A percentile compares a stretch with the other conserved stretches of the same genome.
These are phyloP conservation scores for Gymnodraco acuticeps DNA, from an alignment of 2,797 vertebrate species.

Conservation along the genomic window DNA sequence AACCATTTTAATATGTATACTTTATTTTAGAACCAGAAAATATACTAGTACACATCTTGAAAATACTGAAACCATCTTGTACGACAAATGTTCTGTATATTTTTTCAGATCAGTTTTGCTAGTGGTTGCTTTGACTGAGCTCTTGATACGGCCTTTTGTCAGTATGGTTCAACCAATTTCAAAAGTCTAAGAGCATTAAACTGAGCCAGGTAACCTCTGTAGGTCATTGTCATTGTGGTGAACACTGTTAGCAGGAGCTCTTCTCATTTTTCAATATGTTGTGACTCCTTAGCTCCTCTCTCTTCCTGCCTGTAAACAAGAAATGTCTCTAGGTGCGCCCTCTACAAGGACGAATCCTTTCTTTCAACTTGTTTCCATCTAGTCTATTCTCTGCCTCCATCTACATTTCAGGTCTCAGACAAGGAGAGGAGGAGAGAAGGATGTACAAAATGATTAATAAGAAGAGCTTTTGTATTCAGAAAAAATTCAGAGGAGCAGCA, in stretches of 20 bases:
- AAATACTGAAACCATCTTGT: slow-evolving; percentile 40
- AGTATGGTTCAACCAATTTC: no score
- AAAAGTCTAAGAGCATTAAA: not conserved
- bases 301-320: no score
- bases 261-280: no score
- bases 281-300: no score
- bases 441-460: no score
- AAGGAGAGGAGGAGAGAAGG: no score
- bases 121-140: not conserved
- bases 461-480: not conserved
- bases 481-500: slow-evolving; percentile 39
- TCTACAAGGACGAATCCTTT: no score
- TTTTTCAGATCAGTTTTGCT: slow-evolving; percentile 14
- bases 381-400: no score
- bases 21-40: slow-evolving; percentile 60
- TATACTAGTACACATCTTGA: slow-evolving; percentile 49
- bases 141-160: not conserved
- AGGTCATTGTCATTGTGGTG: not conserved
- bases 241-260: not conserved
- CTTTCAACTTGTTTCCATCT: no score
- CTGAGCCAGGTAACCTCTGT: not conserved
- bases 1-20: slow-evolving; percentile 59
- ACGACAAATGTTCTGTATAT: slow-evolving; percentile 14
- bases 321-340: no score
- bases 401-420: no score